Evolutionary conservation across 2,888 invertebrate genomes (phyloP).

Genomic region (Cordilura impudica): DNA sequence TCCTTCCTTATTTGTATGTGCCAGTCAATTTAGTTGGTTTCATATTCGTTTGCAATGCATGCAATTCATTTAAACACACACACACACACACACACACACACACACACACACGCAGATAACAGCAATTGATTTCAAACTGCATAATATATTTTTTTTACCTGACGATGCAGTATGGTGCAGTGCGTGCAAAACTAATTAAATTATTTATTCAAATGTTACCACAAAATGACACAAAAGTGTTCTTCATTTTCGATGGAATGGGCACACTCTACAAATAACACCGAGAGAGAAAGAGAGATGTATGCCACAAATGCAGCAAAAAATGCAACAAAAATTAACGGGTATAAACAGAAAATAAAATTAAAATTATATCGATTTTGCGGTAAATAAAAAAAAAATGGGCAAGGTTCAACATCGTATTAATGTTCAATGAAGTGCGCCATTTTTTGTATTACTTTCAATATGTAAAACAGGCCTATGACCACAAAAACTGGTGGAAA

Average conservation of each 20-base stretch:
- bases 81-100: conserved; percentile 9
- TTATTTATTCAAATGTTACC: conserved; percentile 65
- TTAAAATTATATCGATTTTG: conserved; percentile 61
- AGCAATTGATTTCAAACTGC: conserved; percentile 42
- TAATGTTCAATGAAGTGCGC: conserved; percentile 56
- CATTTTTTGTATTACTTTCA: conserved; percentile 41
- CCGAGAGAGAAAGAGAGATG: conserved; percentile 5
- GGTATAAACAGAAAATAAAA: conserved; percentile 43
- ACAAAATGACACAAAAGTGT: conserved; percentile 62
- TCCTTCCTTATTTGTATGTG: conserved; percentile 16
- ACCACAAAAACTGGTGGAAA: conserved; percentile 35
- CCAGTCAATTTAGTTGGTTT: conserved; percentile 13
- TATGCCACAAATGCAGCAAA: conserved; percentile 37
- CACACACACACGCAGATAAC: background rate
- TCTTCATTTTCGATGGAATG: conserved; percentile 43
- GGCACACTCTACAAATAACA: conserved; percentile 22
- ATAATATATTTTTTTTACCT: conserved; percentile 38
- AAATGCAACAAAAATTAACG: conserved; percentile 48
- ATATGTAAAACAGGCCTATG: conserved; percentile 59
- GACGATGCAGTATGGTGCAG: conserved; percentile 47
- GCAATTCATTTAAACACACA: background rate
- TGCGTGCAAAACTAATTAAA: conserved; percentile 64
- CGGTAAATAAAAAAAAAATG: conserved; percentile 61
- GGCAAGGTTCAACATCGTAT: conserved; percentile 55
- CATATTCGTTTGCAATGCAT: background rate